Evolutionary conservation across 2,888 invertebrate genomes (phyloP).

Genomic region (Phlogophora meticulosa): DNA sequence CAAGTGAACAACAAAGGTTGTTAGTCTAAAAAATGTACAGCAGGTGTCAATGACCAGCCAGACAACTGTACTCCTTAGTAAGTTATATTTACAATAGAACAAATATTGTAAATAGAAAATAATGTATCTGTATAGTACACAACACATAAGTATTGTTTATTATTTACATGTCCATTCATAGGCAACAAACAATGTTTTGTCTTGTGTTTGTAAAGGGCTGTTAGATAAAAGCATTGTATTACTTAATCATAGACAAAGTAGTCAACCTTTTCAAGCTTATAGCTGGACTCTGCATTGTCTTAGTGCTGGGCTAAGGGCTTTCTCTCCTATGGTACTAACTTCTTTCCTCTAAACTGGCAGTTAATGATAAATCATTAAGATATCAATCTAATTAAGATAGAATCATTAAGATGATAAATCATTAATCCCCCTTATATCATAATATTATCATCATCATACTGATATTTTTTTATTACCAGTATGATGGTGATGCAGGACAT

Average conservation of each 20-base stretch:
- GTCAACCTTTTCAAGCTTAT: slow-evolving; percentile 21
- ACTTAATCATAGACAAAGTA: slow-evolving; percentile 46
- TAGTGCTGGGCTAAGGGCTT: slow-evolving; percentile 3
- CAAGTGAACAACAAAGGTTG: slow-evolving; percentile 41
- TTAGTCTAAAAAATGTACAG: slow-evolving; percentile 23
- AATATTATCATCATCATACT: neutral
- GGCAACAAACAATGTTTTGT: slow-evolving; percentile 38
- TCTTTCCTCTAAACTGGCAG: neutral
- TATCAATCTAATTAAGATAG: no score
- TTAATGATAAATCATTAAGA: no score
- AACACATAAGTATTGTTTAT: slow-evolving; percentile 46
- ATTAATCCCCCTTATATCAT: neutral
- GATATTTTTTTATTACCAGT: neutral
- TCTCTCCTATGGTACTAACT: neutral
- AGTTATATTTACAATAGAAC: slow-evolving; percentile 31
- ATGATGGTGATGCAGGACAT: neutral
- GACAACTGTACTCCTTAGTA: slow-evolving; percentile 27
- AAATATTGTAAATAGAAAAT: slow-evolving; percentile 18
- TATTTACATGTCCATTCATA: slow-evolving; percentile 54
- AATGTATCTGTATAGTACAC: slow-evolving; percentile 25
- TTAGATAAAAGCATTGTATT: slow-evolving; percentile 6
- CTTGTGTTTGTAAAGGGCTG: slow-evolving; percentile 35
- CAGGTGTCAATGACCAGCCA: slow-evolving; percentile 57
- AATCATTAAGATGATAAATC: no score
- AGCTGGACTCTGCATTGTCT: slow-evolving; percentile 10